phyloP scores from a whole-genome alignment of 2,888 invertebrate genomes.

The Sarcophaga carnaria region DNA sequence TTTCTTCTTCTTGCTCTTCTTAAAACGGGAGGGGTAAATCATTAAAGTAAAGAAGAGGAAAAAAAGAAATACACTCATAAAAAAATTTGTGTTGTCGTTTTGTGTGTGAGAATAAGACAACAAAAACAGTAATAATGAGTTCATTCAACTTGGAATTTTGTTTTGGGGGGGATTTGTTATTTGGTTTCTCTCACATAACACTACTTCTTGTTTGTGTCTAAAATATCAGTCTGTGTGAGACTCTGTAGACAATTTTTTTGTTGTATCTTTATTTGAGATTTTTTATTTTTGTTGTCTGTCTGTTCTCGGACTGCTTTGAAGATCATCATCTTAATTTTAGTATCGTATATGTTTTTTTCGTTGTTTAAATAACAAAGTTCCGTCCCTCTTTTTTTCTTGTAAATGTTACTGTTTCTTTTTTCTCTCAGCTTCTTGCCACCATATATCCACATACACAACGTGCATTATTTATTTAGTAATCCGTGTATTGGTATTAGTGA shows the following conservation, averaged over 20 bases:
- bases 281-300: neutral
- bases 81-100: neutral
- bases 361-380: constrained; percentile 29
- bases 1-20: too few relatives aligned
- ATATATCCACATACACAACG: too few relatives aligned
- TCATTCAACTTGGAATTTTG: constrained; percentile 52
- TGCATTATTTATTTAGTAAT: too few relatives aligned
- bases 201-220: constrained; percentile 17
- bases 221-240: too few relatives aligned
- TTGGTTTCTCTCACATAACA: constrained; percentile 1
- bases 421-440: too few relatives aligned
- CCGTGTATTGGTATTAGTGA: too few relatives aligned
- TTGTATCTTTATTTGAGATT: too few relatives aligned
- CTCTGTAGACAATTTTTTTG: too few relatives aligned
- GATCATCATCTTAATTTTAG: constrained; percentile 58
- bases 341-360: constrained; percentile 21
- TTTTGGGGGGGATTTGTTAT: constrained; percentile 1
- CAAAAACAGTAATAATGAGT: constrained; percentile 56
- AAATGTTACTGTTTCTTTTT: neutral
- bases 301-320: constrained; percentile 15
- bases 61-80: constrained; percentile 23
- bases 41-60: neutral
- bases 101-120: neutral
- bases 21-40: too few relatives aligned
- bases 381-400: constrained; percentile 1